phyloP scores from a whole-genome alignment of 2,113 vertebrate genomes.

The Podiceps cristatus region DNA sequence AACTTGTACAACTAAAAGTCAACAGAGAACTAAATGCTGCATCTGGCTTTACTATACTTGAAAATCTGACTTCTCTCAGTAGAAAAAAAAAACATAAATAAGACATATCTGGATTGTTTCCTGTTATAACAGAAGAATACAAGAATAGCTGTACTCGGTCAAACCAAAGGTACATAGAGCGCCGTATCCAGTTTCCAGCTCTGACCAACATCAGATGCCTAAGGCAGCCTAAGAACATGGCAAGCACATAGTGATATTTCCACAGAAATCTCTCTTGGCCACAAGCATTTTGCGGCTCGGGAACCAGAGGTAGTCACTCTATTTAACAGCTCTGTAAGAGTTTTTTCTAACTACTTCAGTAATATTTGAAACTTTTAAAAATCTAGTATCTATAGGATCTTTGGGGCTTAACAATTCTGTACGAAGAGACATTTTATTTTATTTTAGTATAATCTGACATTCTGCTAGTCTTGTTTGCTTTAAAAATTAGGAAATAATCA shows the following conservation, averaged over 20 bases:
- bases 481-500: neutral
- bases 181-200: neutral
- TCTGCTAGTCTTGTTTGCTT: neutral
- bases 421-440: neutral
- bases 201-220: conserved; percentile 3
- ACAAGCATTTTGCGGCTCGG: conserved; percentile 43
- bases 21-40: neutral
- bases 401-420: neutral
- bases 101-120: neutral
- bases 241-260: neutral
- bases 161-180: neutral
- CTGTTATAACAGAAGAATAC: neutral
- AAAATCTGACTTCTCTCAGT: neutral
- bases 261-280: conserved; percentile 29
- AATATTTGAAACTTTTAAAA: neutral
- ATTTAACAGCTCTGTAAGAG: neutral
- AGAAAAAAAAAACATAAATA: neutral
- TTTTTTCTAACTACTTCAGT: neutral
- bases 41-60: neutral
- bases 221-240: neutral
- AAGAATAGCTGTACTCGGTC: neutral
- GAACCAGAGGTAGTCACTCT: neutral
- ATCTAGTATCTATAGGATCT: neutral
- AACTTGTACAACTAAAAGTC: neutral
- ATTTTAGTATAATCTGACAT: neutral